These are phyloP conservation scores for Leucoraja erinaceus DNA, from an alignment of 2,113 vertebrate species.

Conservation along the genomic window DNA sequence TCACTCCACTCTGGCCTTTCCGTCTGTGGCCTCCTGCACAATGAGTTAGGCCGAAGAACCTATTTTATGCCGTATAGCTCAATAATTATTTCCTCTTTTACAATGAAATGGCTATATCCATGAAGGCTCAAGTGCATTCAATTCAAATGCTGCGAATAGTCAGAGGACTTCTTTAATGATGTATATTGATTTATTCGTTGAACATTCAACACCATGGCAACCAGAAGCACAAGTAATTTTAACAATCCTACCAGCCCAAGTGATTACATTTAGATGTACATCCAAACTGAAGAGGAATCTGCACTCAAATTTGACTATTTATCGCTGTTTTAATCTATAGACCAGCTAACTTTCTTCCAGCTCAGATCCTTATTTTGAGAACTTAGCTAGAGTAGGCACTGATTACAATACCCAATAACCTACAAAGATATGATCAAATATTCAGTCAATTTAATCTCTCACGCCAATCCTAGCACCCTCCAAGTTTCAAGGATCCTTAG, in stretches of 20 bases:
- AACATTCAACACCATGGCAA: constrained; percentile 12
- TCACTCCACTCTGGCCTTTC: no score
- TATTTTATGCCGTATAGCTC: no score
- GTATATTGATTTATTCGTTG: not conserved
- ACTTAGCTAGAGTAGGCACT: no score
- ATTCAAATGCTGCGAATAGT: not conserved
- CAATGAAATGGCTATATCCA: not conserved
- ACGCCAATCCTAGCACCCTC: not conserved
- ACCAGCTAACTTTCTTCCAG: not conserved
- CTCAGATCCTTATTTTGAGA: not conserved
- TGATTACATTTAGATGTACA: not conserved
- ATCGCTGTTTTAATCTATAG: not conserved
- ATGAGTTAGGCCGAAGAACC: no score
- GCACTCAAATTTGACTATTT: not conserved
- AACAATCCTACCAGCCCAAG: not conserved
- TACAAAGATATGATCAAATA: constrained; percentile 4
- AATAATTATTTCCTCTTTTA: not conserved
- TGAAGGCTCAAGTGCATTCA: not conserved
- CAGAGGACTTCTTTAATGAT: not conserved
- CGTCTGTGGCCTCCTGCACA: no score
- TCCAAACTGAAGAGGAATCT: not conserved
- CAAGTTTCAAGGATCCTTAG: not conserved
- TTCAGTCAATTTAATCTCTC: not conserved
- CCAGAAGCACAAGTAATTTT: not conserved
- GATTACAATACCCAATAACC: not conserved